A percentile compares a stretch with the other conserved stretches of the same genome.
Evolutionary conservation across 1,140 invertebrate species (phyloP).

Genomic region (Drosophila orosa): DNA sequence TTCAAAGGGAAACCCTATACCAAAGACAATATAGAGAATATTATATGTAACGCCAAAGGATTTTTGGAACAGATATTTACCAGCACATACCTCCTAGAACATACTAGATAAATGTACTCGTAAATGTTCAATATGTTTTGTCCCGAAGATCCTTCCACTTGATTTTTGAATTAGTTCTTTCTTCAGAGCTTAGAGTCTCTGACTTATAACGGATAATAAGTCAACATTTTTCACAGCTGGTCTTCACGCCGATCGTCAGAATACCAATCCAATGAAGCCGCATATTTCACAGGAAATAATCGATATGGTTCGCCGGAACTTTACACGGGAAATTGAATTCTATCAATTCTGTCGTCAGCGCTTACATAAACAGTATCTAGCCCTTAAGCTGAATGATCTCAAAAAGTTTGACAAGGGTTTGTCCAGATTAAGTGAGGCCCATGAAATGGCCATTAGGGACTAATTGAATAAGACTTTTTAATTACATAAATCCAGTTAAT

Average conservation of each 20-base stretch:
- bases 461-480: conserved; percentile 29
- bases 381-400: conserved; percentile 83
- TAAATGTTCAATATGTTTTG: neutral
- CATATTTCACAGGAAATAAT: conserved; percentile 93
- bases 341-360: conserved; percentile 95
- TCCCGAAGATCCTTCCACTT: neutral
- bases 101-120: too few species aligned
- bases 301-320: conserved; percentile 92
- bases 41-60: neutral
- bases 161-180: neutral
- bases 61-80: too few species aligned
- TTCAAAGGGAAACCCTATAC: neutral
- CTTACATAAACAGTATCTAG: conserved; percentile 91
- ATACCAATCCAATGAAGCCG: conserved; percentile 87
- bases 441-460: conserved; percentile 45
- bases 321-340: conserved; percentile 95
- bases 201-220: neutral
- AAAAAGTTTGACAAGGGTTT: conserved; percentile 61
- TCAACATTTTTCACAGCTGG: conserved; percentile 85
- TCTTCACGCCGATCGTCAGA: conserved; percentile 38
- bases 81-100: too few species aligned
- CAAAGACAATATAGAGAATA: neutral
- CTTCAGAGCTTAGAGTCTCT: neutral
- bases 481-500: conserved; percentile 19
- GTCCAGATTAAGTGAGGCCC: conserved; percentile 28